Evolutionary conservation across 1,140 invertebrate genomes (phyloP), one percentile per base, ranked within the genome.

Genomic region (Drosophila lini): DNA sequence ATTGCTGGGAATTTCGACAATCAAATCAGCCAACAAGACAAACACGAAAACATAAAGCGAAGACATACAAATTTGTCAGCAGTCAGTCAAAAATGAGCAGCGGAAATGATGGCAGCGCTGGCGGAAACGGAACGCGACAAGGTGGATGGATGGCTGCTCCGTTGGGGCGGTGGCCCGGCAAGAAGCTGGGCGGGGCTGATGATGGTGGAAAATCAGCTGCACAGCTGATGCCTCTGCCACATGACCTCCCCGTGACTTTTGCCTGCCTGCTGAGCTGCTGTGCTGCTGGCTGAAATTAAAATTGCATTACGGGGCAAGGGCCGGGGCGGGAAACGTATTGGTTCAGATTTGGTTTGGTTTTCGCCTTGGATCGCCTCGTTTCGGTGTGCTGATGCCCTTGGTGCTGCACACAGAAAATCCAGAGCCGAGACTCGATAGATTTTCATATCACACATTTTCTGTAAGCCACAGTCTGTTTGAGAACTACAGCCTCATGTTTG

Each of bases 21-120:
- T 86, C 83, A 82, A 71, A 89, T 79, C 70, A 74, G 61, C 71
- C 75, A 83, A 77, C 58, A 86, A 86, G 65, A 78, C 61, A 67
- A 78, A 78, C 70, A 81, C 48, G 60, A 74, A 74, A 71, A 70
- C 74, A 81, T 65, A 81, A 81, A 60, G 47, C 67, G 50, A 74
- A 64, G 76, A 76, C 63, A 74, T 78, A 74, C 59, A 74, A 74
- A 62, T 71, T 78, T 78, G 76, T 76, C 67, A 84, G 62, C 61
- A 86, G 82, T 69, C 78, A 81, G 74, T 79, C 56, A 82, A 79
- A 84, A 86, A 88, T 86, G 83, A 80, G 80, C 84, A 88, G 80
- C 83, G 83, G 83, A 88, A 88, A 88, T 88, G 83, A 88, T 88
- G 83, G 77, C 84, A 75, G 73, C 68, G 67, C 76, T 52, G 71